Percentiles rank a stretch among this genome's conserved stretches.
phyloP scores from a whole-genome alignment of 1,140 invertebrate genomes.

The Uloborus diversus region DNA sequence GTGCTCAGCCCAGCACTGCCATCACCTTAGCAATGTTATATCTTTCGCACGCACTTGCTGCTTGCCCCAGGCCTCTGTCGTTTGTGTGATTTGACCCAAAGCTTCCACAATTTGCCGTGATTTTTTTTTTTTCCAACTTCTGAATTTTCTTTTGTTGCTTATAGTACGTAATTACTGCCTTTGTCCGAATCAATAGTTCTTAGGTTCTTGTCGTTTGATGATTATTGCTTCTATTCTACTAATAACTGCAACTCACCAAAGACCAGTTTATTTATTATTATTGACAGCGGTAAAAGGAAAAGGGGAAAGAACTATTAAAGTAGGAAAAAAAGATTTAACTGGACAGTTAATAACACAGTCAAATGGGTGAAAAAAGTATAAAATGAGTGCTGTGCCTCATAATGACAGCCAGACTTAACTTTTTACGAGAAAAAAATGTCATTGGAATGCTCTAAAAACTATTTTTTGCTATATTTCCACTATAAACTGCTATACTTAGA shows the following conservation, averaged over 20 bases:
- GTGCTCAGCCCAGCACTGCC: slow-evolving; percentile 18
- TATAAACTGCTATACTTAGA: slow-evolving; percentile 5
- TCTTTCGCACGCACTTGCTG: slow-evolving; percentile 39
- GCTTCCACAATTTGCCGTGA: slow-evolving; percentile 16
- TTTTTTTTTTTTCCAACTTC: slow-evolving; percentile 10
- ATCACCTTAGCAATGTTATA: slow-evolving; percentile 47
- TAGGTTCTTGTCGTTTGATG: slow-evolving; percentile 34
- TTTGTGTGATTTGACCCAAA: slow-evolving; percentile 46
- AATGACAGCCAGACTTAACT: slow-evolving; percentile 14
- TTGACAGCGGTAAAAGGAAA: slow-evolving; percentile 21
- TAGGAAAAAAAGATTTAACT: slow-evolving; percentile 4
- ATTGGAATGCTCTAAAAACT: slow-evolving; percentile 24
- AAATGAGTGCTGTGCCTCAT: slow-evolving; percentile 37
- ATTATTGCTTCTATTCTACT: slow-evolving; percentile 35
- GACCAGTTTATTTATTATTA: slow-evolving; percentile 48
- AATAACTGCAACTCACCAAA: slow-evolving; percentile 31
- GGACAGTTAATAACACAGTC: slow-evolving; percentile 35
- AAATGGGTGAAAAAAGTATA: slow-evolving; percentile 44
- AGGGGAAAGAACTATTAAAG: slow-evolving; percentile 3
- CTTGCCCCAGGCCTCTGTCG: slow-evolving; percentile 28
- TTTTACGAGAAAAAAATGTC: slow-evolving; percentile 34
- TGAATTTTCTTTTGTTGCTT: slow-evolving; percentile 40
- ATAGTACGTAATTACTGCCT: slow-evolving; percentile 53
- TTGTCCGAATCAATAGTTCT: slow-evolving; percentile 51
- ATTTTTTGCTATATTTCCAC: slow-evolving; percentile 8